phyloP scores from a whole-genome alignment of 2,113 vertebrate genomes.

The Tachysurus vachellii region DNA sequence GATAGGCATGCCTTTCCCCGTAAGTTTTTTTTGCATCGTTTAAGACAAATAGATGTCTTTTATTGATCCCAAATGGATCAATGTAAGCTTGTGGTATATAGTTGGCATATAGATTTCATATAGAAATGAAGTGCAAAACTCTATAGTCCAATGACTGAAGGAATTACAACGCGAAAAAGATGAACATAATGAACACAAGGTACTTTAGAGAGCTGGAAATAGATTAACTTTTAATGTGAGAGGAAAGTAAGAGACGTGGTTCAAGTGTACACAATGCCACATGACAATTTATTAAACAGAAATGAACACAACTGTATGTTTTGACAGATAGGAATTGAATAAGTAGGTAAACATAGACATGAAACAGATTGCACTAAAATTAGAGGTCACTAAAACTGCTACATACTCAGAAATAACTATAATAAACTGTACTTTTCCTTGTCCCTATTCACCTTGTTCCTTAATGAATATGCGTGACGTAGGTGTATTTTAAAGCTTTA shows the following conservation, averaged over 20 bases:
- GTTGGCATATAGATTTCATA: not conserved
- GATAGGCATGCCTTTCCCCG: not conserved
- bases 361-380: not conserved
- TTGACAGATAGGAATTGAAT: not conserved
- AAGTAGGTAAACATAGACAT: not conserved
- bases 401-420: not conserved
- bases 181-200: not conserved
- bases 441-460: not conserved
- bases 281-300: not conserved
- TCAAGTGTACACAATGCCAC: not conserved
- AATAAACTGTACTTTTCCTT: not conserved
- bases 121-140: not conserved
- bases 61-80: not conserved
- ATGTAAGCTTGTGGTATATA: not conserved
- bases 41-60: not conserved
- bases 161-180: not conserved
- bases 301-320: not conserved
- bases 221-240: not conserved
- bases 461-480: no score
- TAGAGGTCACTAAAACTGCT: not conserved
- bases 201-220: not conserved
- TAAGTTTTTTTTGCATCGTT: not conserved
- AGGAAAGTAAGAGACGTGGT: not conserved
- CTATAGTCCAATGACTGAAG: not conserved
- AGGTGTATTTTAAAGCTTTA: not conserved